Evolutionary conservation across 2,113 vertebrate species (phyloP), one percentile per base, ranked within the genome.

Genomic region (Todiramphus chloris): DNA sequence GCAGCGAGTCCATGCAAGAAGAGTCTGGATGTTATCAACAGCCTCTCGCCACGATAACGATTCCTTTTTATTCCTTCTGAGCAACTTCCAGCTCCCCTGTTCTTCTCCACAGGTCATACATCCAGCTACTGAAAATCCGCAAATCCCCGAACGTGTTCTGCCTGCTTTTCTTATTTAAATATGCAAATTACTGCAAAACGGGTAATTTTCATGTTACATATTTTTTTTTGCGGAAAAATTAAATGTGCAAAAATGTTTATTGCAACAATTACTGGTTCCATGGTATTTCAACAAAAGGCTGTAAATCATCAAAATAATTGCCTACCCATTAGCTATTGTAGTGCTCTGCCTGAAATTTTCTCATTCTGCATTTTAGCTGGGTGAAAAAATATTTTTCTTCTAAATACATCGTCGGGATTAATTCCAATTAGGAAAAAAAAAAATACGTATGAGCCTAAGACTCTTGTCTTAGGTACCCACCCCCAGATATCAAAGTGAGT

Each of bases 281-380:
- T 93, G 83, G 48, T 91, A 93, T 83, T 87, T 72, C 86, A 96
- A 93, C 90, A 84, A 95, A 95, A 81, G 70, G 83, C 76, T 75
- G 88, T 48, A 93, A 78, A 82, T 73, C 78, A 92, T 35, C 91
- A 92, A 95, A 96, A 96, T 97, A 97, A 96, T 95, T 97, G 95
- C 92, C 95, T 77, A 94, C 83, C 87, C 91, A 97, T 96, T 96
- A 95, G 84, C 96, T 89, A 76, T 89, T 92, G 94, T 94, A 94
- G 80, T 58, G 73, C 74, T 72, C 69, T 84, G 96, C 77, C 95
- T 94, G 81, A 92, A 96, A 94, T 87, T 64, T 82, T 93, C 69
- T 89, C 74, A 44, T 92, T 95, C 83, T 91, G 79, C 74, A 92
- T 73, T 96, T 93, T 87, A 93, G 88, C 59, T 56, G 69, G 82